Evolutionary conservation across 2,888 invertebrate genomes (phyloP), one percentile per base, ranked within the genome.

Genomic region (Cryptocephalus moraei): DNA sequence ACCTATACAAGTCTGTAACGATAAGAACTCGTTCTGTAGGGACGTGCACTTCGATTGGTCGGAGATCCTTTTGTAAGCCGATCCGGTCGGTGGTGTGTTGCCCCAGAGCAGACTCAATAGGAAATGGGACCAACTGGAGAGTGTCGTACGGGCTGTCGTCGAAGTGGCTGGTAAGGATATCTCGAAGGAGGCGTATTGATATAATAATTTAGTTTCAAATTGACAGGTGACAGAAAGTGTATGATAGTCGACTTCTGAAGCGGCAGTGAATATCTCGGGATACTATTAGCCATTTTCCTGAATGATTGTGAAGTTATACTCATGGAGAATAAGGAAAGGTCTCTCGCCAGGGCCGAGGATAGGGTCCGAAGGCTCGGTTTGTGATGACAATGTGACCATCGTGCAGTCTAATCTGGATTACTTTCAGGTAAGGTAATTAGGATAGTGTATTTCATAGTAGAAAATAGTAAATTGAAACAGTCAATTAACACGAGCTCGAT

Each of bases 211-310:
- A 22, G 6, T 22, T 22, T n/a, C 34, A 36, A 36, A 36, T 12
- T 36, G n/a, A 85, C 86, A 0, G 48, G 48, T 33, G 44, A 50
- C 9, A 55, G 60, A 31, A 45, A 38, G 0, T 79, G 88, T 59
- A 71, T 77, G 11, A 87, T 95, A 57, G 88, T 95, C 0, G 95
- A 96, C 67, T 95, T 95, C 70, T 95, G 95, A 67, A 87, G 91
- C 61, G 95, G 95, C 1, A 87, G 91, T 59, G 95, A 95, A 0
- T 94, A 95, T 70, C 74, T 95, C 49, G 95, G 94, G 0, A 86
- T 95, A 51, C 68, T 93, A 6, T 64, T 94, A 22, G 94, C 93
- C 0, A 74, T 84, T 59, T 72, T 88, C 36, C 68, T 93, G 43
- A 92, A 92, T 0, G 71, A 80, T 13, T 90, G 90, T 64, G 76